Evolutionary conservation across 2,797 vertebrate species (phyloP), one percentile per base, ranked within the genome.

Genomic region (Buphagus erythrorhynchus): DNA sequence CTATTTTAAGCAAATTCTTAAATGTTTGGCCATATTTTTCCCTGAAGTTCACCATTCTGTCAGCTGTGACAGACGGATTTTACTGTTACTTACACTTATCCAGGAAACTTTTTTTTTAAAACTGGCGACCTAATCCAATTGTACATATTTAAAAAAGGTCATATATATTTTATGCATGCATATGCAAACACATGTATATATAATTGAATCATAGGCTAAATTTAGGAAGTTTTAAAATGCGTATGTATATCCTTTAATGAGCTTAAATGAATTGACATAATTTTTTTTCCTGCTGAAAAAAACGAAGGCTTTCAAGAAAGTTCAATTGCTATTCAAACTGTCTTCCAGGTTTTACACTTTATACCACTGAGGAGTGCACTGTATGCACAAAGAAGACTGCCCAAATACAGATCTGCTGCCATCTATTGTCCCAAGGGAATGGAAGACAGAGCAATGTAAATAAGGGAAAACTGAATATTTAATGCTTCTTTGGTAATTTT

Each of bases 381-480:
- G 26, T n/a, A 8, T 2, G 17, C 26, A 58, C 49, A 22, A 59
- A 54, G 36, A 51, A 31, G 17, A 29, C 13, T 38, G 51, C 40
- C 21, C 52, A 76, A 79, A 73, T 22, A 63, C 36, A 67, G 63
- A 69, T 92, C 40, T 93, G 83, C 90, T 93, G 95, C 88, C 92
- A 84, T 31, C 88, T 94, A 40, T 51, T 55, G 91, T 91, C 76
- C 28, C 43, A 57, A 77, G 46, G 31, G n/a, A 87, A 75, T 6
- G 20, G 16, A 57, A 77, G 46, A 22, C 46, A 59, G n/a, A 81
- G 26, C 13, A 55, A 66, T 48, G 43, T 18, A 73, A 88, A 49
- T 9, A 22, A 13, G 26, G 22, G 24, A 71, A 73, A 14, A 80
- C 49, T 16, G 11, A 75, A 36, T 36, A 86, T 6, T 67, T 54